These are phyloP conservation scores for Ophioninae sp. DNA, from an alignment of 2,888 invertebrate species.

Conservation along the genomic window DNA sequence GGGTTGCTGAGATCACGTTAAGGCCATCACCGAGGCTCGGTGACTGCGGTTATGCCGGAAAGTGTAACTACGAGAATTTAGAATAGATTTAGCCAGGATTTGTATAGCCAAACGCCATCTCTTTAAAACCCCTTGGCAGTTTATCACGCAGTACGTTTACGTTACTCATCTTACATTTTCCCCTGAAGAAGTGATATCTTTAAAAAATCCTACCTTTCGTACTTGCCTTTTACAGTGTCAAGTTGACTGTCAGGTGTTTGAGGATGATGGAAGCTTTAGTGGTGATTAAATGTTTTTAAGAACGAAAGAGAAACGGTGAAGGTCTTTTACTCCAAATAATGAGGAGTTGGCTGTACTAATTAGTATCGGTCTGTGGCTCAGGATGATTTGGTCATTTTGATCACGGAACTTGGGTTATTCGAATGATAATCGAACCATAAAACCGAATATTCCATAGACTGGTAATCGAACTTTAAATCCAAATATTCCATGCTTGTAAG, in stretches of 20 bases:
- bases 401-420: no score
- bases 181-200: not conserved
- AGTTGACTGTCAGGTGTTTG: no score
- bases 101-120: slow-evolving; percentile 66
- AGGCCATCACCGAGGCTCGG: not conserved
- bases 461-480: no score
- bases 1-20: slow-evolving; percentile 21
- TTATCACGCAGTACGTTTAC: slow-evolving; percentile 67
- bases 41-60: slow-evolving; percentile 1
- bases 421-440: no score
- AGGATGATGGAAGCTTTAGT: no score
- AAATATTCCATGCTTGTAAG: no score
- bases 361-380: no score
- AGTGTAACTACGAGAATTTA: slow-evolving; percentile 69
- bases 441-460: no score
- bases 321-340: not conserved
- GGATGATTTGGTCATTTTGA: no score
- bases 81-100: slow-evolving; percentile 73
- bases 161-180: slow-evolving; percentile 11
- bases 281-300: no score
- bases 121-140: slow-evolving; percentile 57
- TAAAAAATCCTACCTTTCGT: slow-evolving; percentile 19
- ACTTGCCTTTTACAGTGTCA: slow-evolving; percentile 11
- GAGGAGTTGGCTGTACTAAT: not conserved
- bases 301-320: not conserved